These are phyloP conservation scores for Pseudochirops corinnae DNA, from an alignment of 2,797 vertebrate species.

Conservation along the genomic window DNA sequence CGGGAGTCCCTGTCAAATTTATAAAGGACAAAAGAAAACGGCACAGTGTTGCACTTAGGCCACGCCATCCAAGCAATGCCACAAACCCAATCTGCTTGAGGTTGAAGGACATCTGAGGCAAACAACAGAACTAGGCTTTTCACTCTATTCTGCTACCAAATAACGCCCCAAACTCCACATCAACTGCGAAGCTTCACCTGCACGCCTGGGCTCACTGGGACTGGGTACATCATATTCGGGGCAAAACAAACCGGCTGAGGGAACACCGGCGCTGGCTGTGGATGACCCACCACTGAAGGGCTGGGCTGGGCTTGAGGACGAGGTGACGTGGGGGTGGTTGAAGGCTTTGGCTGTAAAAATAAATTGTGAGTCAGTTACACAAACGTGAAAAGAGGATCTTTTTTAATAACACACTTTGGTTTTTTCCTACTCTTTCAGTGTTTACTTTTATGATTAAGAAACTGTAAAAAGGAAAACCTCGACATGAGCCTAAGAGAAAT, in stretches of 20 bases:
- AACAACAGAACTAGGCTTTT: neutral
- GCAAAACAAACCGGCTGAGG: constrained; percentile 97
- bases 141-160: neutral
- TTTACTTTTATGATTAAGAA: constrained; percentile 30
- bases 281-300: constrained; percentile 97
- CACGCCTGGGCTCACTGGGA: constrained; percentile 98
- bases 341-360: constrained; percentile 94
- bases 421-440: neutral
- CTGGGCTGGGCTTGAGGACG: constrained; percentile 98
- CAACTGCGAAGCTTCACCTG: constrained; percentile 89
- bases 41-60: too few species aligned
- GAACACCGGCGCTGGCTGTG: constrained; percentile 93
- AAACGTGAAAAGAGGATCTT: constrained; percentile 44
- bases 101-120: neutral
- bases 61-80: neutral
- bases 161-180: neutral
- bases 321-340: constrained; percentile 96
- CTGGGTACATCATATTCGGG: constrained; percentile 97
- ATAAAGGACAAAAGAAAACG: neutral
- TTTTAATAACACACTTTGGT: constrained; percentile 21
- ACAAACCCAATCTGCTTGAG: neutral
- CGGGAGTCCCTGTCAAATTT: neutral
- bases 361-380: constrained; percentile 15
- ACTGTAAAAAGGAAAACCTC: constrained; percentile 12
- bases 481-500: neutral